A percentile compares a stretch with the other conserved stretches of the same genome.
These are phyloP conservation scores for Acanthornis magna DNA, from an alignment of 2,797 vertebrate species.

Conservation along the genomic window DNA sequence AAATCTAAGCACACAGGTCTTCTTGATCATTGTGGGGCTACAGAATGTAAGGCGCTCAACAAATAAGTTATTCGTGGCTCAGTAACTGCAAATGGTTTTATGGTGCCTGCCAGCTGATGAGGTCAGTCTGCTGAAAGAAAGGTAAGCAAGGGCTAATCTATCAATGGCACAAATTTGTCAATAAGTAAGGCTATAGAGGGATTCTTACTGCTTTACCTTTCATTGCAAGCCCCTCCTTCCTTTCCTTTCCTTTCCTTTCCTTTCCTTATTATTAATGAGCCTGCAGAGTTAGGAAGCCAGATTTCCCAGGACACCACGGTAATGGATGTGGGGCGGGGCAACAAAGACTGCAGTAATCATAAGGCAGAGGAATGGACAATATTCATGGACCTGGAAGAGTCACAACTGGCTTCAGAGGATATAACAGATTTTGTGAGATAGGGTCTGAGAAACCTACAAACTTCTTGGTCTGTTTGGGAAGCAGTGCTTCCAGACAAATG, in stretches of 20 bases:
- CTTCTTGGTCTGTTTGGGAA: neutral
- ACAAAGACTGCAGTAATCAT: neutral
- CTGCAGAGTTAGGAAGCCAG: neutral
- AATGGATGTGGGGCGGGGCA: neutral
- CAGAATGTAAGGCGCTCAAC: neutral
- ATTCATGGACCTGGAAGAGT: neutral
- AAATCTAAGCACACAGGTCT: neutral
- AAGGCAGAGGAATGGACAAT: neutral
- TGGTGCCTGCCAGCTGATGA: constrained; percentile 4
- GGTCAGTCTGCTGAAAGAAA: constrained; percentile 8
- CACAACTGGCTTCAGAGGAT: neutral
- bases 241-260: neutral
- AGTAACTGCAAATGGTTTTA: neutral
- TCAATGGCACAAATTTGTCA: neutral
- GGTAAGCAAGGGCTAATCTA: constrained; percentile 22
- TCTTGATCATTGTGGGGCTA: neutral
- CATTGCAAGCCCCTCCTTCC: neutral
- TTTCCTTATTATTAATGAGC: neutral
- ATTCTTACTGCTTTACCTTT: neutral
- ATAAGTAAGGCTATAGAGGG: neutral
- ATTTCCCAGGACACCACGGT: neutral
- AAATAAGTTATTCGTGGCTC: neutral
- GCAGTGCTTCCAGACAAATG: neutral
- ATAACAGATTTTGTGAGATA: neutral
- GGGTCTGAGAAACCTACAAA: neutral